Percentiles rank a stretch among this genome's conserved stretches.
Conservation (phyloP, 2,113 vertebrate genomes). For the Oreocharis arfaki region DNA sequence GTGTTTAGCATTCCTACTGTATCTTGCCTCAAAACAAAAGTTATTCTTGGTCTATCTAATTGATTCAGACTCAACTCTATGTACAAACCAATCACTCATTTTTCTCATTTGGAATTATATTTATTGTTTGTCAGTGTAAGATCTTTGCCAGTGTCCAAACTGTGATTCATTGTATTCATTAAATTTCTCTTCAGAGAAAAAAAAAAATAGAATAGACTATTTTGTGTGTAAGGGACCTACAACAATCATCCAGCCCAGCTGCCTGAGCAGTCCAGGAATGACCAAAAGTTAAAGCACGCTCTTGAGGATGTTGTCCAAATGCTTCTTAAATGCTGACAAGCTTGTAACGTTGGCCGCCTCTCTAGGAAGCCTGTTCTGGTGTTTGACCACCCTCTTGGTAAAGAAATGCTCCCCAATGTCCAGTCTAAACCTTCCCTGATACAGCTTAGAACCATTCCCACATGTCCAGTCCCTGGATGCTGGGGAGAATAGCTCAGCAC, state of each 20-base stretch:
- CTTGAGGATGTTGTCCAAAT: background rate
- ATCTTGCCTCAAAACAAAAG: background rate
- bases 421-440: background rate
- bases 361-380: background rate
- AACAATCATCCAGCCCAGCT: background rate
- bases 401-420: background rate
- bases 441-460: background rate
- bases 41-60: background rate
- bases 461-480: rapidly evolving
- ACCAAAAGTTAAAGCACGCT: background rate
- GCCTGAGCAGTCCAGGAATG: background rate
- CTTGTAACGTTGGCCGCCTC: too few relatives aligned
- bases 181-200: background rate
- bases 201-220: background rate
- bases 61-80: background rate
- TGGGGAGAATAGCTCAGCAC: background rate
- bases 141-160: background rate
- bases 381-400: background rate
- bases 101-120: background rate
- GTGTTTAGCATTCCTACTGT: background rate
- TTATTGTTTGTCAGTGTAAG: background rate
- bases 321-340: background rate
- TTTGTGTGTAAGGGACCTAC: background rate
- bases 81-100: background rate
- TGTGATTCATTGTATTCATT: background rate